Evolutionary conservation across 2,888 invertebrate genomes (phyloP), one percentile per base, ranked within the genome.

Genomic region (Heteropelma amictum): DNA sequence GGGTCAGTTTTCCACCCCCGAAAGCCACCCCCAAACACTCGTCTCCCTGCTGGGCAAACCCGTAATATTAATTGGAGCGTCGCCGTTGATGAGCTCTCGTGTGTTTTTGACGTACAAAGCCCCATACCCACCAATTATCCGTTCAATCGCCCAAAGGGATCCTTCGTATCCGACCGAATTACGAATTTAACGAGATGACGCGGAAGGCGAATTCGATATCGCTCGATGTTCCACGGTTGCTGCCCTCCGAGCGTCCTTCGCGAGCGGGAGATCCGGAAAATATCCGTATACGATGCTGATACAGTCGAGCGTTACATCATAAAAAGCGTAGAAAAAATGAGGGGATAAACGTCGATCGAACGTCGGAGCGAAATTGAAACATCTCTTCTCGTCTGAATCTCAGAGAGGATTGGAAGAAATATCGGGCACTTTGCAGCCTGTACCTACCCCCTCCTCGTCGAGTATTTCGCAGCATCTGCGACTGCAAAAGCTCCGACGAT

Each of bases 381-480:
- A n/a, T n/a, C n/a, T n/a, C n/a, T n/a, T n/a, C n/a, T n/a, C n/a
- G n/a, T n/a, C n/a, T n/a, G 10, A 40, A 54, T 54, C 40, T 30
- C n/a, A n/a, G n/a, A n/a, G 65, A 54, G 23, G 5, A 28, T 19
- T 47, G 56, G 14, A 21, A 68, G 38, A 2, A 12, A 45, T 54
- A 70, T 70, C 61, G 53, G 61, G 53, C 53, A 45, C 61, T 61
- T 61, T 26, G 51, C 58, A 68, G 58, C 49, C 58, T 68, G 21
- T 60, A 49, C 42, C 40, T 6, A 33, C 8, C 56, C 17, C 26
- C 14, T 23, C 58, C 38, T 23, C 51, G 21, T 17, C 0, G 10
- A 67, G 77, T 77, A 60, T 77, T 78, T 79, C 65, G 81, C 56
- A 77, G 77, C 81, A 81, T 80, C 81, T 81, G 81, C 72, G 81